A percentile compares a stretch with the other conserved stretches of the same genome.
phyloP scores from a whole-genome alignment of 2,113 vertebrate species.

The Egretta garzetta region DNA sequence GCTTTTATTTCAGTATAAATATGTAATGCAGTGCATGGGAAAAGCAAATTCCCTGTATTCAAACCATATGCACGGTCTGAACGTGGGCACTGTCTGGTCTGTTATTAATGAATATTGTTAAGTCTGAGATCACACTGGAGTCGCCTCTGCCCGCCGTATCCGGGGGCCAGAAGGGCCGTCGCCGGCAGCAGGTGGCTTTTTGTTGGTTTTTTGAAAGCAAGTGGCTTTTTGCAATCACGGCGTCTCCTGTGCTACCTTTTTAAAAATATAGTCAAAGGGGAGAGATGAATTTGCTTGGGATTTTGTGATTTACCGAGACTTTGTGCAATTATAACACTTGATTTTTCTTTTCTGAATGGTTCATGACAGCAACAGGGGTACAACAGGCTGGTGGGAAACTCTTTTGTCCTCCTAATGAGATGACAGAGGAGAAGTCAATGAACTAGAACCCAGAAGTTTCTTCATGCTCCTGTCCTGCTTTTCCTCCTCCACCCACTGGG shows the following conservation, averaged over 20 bases:
- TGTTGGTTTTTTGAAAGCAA: neutral
- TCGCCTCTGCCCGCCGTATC: neutral
- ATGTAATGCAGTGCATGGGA: constrained; percentile 11
- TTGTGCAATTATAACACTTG: neutral
- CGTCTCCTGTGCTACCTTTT: accelerated
- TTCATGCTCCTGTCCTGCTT: neutral
- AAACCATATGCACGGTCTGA: constrained; percentile 22
- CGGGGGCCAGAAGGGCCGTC: neutral
- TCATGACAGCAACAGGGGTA: neutral
- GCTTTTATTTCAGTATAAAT: constrained; percentile 40
- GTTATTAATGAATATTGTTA: constrained; percentile 17
- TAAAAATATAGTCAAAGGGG: neutral
- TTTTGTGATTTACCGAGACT: neutral
- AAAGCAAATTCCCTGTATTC: constrained; percentile 43
- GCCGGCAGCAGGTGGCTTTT: neutral
- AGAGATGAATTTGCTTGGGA: neutral
- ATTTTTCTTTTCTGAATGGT: neutral
- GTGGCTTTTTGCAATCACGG: neutral
- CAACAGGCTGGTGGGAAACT: neutral
- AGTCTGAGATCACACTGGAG: neutral
- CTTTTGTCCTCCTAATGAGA: neutral
- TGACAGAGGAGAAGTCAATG: neutral
- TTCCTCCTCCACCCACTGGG: neutral
- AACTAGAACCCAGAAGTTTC: neutral
- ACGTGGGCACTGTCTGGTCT: neutral